phyloP scores from a whole-genome alignment of 1,140 invertebrate species.

The Semibalanus balanoides region DNA sequence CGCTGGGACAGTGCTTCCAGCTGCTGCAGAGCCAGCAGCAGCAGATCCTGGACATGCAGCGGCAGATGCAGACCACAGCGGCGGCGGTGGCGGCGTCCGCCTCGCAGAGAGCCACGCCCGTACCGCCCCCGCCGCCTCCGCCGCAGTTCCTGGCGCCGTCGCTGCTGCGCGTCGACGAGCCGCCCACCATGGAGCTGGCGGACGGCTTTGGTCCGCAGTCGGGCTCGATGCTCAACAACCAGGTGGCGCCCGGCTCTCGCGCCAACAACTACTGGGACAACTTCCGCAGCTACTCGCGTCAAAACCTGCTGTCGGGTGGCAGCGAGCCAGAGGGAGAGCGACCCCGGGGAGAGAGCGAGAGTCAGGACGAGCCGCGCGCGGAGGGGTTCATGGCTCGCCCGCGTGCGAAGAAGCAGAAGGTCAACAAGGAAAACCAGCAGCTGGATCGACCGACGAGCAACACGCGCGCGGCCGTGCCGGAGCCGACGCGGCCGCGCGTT shows the following conservation, averaged over 20 bases:
- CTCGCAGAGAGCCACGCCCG: constrained; percentile 7
- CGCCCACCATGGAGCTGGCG: not conserved
- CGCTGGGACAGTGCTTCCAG: constrained; percentile 46
- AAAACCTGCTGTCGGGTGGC: constrained; percentile 61
- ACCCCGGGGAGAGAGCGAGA: too few relatives aligned
- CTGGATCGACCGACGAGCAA: not conserved
- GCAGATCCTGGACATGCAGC: constrained; percentile 38
- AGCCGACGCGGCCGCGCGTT: too few relatives aligned
- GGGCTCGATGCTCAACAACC: constrained; percentile 47
- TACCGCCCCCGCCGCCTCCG: not conserved
- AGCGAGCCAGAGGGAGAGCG: too few relatives aligned
- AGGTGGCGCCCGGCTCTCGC: constrained; percentile 68
- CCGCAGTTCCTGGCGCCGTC: not conserved
- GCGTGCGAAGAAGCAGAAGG: constrained; percentile 7
- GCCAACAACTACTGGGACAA: constrained; percentile 87
- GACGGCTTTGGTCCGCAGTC: constrained; percentile 12
- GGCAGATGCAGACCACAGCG: constrained; percentile 20
- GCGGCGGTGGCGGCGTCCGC: constrained; percentile 13
- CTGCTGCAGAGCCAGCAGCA: constrained; percentile 43
- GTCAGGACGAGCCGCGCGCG: not conserved
- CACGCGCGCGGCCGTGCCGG: too few relatives aligned
- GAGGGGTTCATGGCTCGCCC: constrained; percentile 6
- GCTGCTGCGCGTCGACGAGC: constrained; percentile 4
- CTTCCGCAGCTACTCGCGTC: constrained; percentile 66
- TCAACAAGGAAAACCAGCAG: constrained; percentile 13